Base-by-base conservation (phyloP, 2,797 vertebrate genomes). In the Argentina silus region DNA sequence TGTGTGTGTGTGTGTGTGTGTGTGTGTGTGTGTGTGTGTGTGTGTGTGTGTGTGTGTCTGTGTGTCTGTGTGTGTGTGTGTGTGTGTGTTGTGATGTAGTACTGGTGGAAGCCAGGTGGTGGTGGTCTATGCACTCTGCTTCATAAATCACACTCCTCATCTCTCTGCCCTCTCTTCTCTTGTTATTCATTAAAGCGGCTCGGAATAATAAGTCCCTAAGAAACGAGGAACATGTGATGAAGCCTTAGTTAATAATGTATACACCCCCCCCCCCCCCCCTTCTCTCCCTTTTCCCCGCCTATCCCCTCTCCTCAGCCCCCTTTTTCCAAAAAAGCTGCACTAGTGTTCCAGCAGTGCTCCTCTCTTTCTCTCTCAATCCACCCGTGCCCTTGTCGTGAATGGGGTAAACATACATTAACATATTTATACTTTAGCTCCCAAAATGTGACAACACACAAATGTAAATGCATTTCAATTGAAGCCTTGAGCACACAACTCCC, bases 231-330 rank as follows among this genome's bases (percentile, higher is more conserved):
- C 92, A 92, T 92, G 91, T 93, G 92, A 95, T 94, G 90, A 94
- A 94, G 93, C 92, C 87, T 87, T 93, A 91, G 89, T 94, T 94
- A 95, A 94, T 94, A 94, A 94, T 94, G 93, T 92, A 95, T 94
- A 92, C 84, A 75, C 89, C 77, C 74, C 53, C 68, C 71, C 77
- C 72, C 19, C 74, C 61, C 60, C 56, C 69, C 50, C 62, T 45
- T 67, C 42, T 63, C 56, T 48, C 68, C 53, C 70, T 72, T 45
- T 66, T 76, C 82, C 81, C 74, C 66, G 70, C 80, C 42, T 47
- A 21, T 53, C 61, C 27, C 70, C 69, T 82, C 75, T 83, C 81
- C 86, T 82, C 76, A 79, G 76, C 73, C 53, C 65, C 67, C 66
- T 42, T 66, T 67, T 76, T 62, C 70, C 69, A 74, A 77, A 64